These are phyloP conservation scores for Baryphthengus martii DNA, from an alignment of 2,113 vertebrate species.

Conservation along the genomic window DNA sequence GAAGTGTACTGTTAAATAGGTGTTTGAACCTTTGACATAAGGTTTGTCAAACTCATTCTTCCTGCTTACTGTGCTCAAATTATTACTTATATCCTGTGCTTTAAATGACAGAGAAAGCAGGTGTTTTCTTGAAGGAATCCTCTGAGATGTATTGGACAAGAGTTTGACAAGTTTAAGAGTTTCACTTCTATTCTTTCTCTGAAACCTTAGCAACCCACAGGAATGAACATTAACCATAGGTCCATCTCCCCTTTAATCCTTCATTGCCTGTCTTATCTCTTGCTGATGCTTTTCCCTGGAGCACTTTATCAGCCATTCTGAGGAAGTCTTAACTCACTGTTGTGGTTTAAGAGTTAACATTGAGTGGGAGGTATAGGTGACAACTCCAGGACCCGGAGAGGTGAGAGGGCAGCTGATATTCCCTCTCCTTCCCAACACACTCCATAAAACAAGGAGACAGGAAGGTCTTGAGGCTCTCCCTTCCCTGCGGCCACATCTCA, in stretches of 20 bases:
- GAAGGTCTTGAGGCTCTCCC: no score
- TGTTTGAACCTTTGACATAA: background rate
- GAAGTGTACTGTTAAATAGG: background rate
- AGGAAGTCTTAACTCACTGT: background rate
- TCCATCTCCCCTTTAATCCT: background rate
- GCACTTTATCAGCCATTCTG: background rate
- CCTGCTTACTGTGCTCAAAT: background rate
- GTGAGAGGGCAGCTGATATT: no score
- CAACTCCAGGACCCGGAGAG: no score
- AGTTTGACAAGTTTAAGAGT: background rate
- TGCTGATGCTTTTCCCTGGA: background rate
- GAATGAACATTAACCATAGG: background rate
- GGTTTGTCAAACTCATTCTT: background rate
- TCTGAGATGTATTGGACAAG: background rate
- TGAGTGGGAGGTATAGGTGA: no score
- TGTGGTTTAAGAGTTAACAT: no score
- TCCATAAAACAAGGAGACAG: no score
- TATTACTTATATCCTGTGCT: background rate
- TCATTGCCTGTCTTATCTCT: background rate
- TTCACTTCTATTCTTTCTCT: background rate
- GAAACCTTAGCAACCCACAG: background rate
- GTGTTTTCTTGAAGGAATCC: background rate
- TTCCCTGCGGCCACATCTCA: no score
- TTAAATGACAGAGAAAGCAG: background rate
- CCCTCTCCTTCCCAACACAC: no score